Conservation (phyloP, 2,888 invertebrate genomes). For the Eupeodes latifasciatus region DNA sequence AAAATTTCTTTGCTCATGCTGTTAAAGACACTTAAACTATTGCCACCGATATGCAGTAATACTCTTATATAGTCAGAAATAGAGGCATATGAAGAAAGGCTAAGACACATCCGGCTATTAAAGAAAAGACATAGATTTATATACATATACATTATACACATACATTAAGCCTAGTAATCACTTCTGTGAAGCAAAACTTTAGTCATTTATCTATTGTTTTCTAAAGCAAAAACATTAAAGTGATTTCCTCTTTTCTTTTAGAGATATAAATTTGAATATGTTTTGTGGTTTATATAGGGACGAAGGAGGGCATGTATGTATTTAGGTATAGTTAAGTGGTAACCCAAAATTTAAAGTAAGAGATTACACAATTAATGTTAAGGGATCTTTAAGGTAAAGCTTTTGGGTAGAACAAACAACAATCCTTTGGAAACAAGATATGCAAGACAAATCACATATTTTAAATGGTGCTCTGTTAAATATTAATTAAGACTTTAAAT, state of each 20-base stretch:
- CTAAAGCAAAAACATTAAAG: conserved; percentile 22
- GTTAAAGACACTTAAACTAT: conserved; percentile 65
- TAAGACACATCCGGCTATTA: conserved; percentile 37
- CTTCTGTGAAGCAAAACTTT: conserved; percentile 28
- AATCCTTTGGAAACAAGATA: neutral
- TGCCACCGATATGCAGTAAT: conserved; percentile 36
- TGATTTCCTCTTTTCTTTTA: neutral
- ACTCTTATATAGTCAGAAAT: conserved; percentile 16
- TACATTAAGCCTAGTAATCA: neutral
- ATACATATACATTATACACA: neutral
- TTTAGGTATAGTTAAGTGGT: conserved; percentile 7
- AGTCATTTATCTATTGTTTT: neutral
- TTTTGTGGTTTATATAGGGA: conserved; percentile 16
- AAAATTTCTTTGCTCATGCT: conserved; percentile 69
- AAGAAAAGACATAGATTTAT: conserved; percentile 39
- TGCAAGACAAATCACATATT: neutral
- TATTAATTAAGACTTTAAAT: too few relatives aligned
- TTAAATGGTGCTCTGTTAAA: too few relatives aligned
- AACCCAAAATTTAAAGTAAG: conserved; percentile 1
- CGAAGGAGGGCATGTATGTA: neutral
- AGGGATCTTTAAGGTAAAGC: neutral
- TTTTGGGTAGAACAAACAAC: neutral
- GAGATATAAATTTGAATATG: conserved; percentile 7
- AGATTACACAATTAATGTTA: conserved; percentile 13
- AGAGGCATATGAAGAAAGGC: neutral